Percentiles rank a stretch among this genome's conserved stretches.
These are phyloP conservation scores for Acromyrmex heyeri DNA, from an alignment of 1,140 invertebrate genomes.

Conservation along the genomic window DNA sequence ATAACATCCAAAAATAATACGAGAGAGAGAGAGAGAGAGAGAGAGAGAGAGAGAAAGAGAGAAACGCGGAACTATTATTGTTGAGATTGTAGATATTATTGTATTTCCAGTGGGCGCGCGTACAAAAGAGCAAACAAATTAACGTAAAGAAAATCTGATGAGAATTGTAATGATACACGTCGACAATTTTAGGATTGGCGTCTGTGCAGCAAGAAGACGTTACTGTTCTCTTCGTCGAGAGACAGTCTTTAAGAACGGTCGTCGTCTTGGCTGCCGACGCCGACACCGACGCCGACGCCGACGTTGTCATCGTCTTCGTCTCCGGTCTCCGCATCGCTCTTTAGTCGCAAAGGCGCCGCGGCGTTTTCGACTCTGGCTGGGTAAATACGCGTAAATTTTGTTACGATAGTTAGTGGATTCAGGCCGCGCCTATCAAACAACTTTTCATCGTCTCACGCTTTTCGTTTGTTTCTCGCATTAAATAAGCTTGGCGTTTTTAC, in stretches of 20 bases:
- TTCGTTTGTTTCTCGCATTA: slow-evolving; percentile 25
- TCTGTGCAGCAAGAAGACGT: slow-evolving; percentile 49
- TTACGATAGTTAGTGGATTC: slow-evolving; percentile 57
- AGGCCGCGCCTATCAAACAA: background rate
- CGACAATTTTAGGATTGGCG: slow-evolving; percentile 74
- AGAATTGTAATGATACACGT: slow-evolving; percentile 58
- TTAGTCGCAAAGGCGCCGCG: slow-evolving; percentile 57
- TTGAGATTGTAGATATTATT: slow-evolving; percentile 55
- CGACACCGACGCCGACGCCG: slow-evolving; percentile 5
- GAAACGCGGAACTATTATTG: slow-evolving; percentile 5
- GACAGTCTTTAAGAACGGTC: slow-evolving; percentile 3
- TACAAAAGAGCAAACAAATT: background rate
- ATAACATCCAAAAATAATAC: background rate
- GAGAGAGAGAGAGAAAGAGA: background rate
- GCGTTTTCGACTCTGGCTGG: slow-evolving; percentile 55
- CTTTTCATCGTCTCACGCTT: background rate
- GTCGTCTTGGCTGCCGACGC: slow-evolving; percentile 10
- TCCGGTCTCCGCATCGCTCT: slow-evolving; percentile 11
- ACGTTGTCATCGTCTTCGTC: slow-evolving; percentile 32
- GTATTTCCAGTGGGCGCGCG: slow-evolving; percentile 39
- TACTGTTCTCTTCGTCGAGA: slow-evolving; percentile 46
- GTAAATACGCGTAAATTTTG: slow-evolving; percentile 76
- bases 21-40: background rate
- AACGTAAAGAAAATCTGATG: slow-evolving; percentile 30
- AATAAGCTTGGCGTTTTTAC: slow-evolving; percentile 24